A percentile compares a stretch with the other conserved stretches of the same genome.
Conservation (phyloP, 2,797 vertebrate species). For the Syngnathus acus region DNA sequence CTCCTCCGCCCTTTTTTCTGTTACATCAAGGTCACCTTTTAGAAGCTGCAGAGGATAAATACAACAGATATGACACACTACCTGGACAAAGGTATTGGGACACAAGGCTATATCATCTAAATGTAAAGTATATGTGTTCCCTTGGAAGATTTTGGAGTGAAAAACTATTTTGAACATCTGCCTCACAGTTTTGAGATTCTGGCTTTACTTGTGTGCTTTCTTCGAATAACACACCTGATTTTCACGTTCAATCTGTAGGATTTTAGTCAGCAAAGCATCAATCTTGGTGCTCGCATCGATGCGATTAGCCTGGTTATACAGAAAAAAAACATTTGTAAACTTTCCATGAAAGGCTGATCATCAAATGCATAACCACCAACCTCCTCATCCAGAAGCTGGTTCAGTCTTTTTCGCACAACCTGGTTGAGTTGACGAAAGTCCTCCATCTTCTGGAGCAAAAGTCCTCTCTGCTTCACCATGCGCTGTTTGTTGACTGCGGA, state of each 20-base stretch:
- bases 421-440: constrained; percentile 68
- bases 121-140: too few relatives aligned
- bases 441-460: constrained; percentile 74
- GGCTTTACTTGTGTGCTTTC: neutral
- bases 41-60: constrained; percentile 44
- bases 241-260: constrained; percentile 69
- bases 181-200: too few relatives aligned
- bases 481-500: constrained; percentile 43
- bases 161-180: too few relatives aligned
- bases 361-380: constrained; percentile 42
- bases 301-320: constrained; percentile 53
- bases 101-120: neutral
- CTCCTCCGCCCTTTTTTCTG: constrained; percentile 67
- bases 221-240: constrained; percentile 53
- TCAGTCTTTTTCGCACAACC: constrained; percentile 66
- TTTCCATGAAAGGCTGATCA: neutral
- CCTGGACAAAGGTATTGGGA: neutral
- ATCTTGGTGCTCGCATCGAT: constrained; percentile 40
- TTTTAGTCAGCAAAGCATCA: constrained; percentile 59
- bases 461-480: constrained; percentile 64
- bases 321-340: neutral
- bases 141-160: too few relatives aligned
- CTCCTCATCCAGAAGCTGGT: constrained; percentile 61
- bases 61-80: neutral
- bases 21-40: constrained; percentile 67